These are phyloP conservation scores for Sturnus vulgaris DNA, from an alignment of 2,113 vertebrate genomes.

Conservation along the genomic window DNA sequence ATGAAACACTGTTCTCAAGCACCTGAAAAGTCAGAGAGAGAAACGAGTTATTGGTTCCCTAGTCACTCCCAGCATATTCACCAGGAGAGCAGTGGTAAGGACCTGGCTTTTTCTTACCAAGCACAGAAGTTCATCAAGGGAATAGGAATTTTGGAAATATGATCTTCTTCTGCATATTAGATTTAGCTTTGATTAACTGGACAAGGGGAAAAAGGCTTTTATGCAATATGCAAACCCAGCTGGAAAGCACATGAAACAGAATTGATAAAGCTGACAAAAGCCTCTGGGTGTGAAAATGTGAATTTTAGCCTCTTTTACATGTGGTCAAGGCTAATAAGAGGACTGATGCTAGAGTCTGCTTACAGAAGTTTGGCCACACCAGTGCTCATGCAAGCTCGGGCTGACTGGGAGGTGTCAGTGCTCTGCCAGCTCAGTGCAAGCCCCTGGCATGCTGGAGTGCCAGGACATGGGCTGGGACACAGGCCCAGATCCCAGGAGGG, in stretches of 20 bases:
- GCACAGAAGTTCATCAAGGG: neutral
- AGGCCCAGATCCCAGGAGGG: neutral
- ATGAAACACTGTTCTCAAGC: neutral
- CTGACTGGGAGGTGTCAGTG: neutral
- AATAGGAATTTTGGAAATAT: neutral
- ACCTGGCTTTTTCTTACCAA: neutral
- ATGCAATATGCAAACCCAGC: fast-evolving
- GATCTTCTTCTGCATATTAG: neutral
- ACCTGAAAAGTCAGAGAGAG: neutral
- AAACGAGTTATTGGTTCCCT: neutral
- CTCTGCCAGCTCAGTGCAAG: neutral
- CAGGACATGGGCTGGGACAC: neutral
- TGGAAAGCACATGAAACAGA: neutral
- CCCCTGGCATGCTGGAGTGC: neutral
- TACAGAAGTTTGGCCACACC: neutral
- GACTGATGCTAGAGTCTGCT: neutral
- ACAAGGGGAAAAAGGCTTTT: neutral
- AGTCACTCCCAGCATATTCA: neutral
- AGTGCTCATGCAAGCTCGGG: neutral
- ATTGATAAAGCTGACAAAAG: neutral
- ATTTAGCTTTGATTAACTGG: neutral
- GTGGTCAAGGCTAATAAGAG: neutral
- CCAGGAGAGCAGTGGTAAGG: neutral
- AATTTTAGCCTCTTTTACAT: neutral
- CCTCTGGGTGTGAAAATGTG: neutral